A percentile compares a stretch with the other conserved stretches of the same genome.
phyloP scores from a whole-genome alignment of 2,797 vertebrate genomes.

The Eutrigla gurnardus region DNA sequence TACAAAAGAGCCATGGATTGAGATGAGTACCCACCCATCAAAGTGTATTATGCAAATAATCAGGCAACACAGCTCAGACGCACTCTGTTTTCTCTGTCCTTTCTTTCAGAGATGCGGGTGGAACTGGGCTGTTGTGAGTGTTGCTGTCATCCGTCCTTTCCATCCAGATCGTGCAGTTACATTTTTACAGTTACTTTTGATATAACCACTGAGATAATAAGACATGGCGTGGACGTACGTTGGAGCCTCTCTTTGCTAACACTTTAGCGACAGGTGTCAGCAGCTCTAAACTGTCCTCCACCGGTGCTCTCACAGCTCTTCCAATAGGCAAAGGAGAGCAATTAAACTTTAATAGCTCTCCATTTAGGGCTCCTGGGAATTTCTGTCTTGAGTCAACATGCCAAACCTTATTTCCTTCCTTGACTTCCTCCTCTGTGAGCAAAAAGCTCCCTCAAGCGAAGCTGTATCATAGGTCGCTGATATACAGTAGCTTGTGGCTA shows the following conservation, averaged over 20 bases:
- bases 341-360: constrained; percentile 83
- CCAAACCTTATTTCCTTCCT: constrained; percentile 79
- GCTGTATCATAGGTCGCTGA: constrained; percentile 8
- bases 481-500: constrained; percentile 3
- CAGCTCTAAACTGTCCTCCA: constrained; percentile 46
- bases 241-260: constrained; percentile 11
- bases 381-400: constrained; percentile 81
- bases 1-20: constrained; percentile 81
- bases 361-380: constrained; percentile 75
- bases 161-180: constrained; percentile 37
- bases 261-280: constrained; percentile 63
- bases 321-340: constrained; percentile 61
- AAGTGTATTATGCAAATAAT: constrained; percentile 84
- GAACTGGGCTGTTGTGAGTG: constrained; percentile 59
- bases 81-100: constrained; percentile 53
- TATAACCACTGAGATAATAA: constrained; percentile 19
- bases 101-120: constrained; percentile 52
- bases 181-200: constrained; percentile 26
- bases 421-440: constrained; percentile 58
- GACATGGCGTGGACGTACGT: neutral
- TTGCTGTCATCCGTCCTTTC: constrained; percentile 61
- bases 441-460: constrained; percentile 53
- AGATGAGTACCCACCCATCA: constrained; percentile 84
- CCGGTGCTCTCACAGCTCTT: constrained; percentile 53
- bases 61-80: constrained; percentile 84